These are phyloP conservation scores for Trichosurus vulpecula DNA, from an alignment of 2,797 vertebrate species.

Conservation along the genomic window DNA sequence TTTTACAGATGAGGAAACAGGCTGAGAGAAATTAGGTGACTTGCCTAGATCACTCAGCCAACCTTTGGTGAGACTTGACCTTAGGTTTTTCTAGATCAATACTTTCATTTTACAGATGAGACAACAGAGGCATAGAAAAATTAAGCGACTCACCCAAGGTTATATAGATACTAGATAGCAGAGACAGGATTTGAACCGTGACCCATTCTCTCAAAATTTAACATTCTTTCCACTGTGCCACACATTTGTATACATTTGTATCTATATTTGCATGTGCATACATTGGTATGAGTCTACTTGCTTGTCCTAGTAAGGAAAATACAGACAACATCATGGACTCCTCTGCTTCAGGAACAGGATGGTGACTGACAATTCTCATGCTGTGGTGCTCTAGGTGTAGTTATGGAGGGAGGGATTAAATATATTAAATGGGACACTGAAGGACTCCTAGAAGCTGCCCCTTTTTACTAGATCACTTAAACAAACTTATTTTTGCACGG, in stretches of 20 bases:
- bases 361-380: not conserved
- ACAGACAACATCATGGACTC: not conserved
- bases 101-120: not conserved
- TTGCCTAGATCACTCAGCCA: not conserved
- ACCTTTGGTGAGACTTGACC: not conserved
- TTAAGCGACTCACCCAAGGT: not conserved
- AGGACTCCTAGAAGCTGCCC: not conserved
- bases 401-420: not conserved
- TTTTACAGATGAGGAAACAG: not conserved
- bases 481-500: not conserved
- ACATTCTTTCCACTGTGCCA: not conserved
- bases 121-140: not conserved
- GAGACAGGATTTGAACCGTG: not conserved
- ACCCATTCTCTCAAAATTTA: conserved; percentile 1
- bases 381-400: not conserved
- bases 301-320: not conserved
- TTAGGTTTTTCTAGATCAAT: not conserved
- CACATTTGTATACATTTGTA: no score
- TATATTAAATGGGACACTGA: not conserved
- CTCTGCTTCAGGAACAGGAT: not conserved
- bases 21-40: not conserved
- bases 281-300: not conserved
- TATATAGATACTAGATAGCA: not conserved
- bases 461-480: not conserved
- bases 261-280: no score